These are phyloP conservation scores for Avahi laniger DNA, from an alignment of 2,797 vertebrate species.

Conservation along the genomic window DNA sequence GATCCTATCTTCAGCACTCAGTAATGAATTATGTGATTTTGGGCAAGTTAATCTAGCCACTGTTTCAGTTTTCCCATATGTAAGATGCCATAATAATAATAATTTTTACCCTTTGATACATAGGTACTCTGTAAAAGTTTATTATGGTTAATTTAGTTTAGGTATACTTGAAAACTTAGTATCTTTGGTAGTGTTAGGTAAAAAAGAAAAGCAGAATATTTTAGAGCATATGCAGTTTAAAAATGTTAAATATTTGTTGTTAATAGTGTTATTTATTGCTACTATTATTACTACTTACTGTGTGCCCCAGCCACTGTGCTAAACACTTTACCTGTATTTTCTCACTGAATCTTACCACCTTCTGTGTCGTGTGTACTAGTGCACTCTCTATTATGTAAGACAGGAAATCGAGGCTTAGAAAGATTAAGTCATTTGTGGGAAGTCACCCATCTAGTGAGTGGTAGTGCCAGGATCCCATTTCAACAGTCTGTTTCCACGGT, in stretches of 20 bases:
- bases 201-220: not conserved
- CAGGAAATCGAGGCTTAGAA: not conserved
- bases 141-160: not conserved
- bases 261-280: not conserved
- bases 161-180: not conserved
- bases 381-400: not conserved
- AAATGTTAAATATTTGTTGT: not conserved
- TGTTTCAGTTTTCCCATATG: not conserved
- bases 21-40: not conserved
- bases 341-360: not conserved
- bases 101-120: not conserved
- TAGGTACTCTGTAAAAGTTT: not conserved
- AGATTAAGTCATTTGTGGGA: not conserved
- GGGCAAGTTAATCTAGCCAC: not conserved
- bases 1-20: fast-evolving
- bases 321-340: not conserved
- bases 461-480: not conserved
- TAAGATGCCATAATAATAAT: not conserved
- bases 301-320: not conserved
- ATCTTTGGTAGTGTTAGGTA: not conserved
- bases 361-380: not conserved
- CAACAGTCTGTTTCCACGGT: not conserved
- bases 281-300: fast-evolving
- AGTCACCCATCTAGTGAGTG: not conserved
- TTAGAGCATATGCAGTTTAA: not conserved